Evolutionary conservation across 2,113 vertebrate species (phyloP).

Genomic region (Sylvicapra grimmia): DNA sequence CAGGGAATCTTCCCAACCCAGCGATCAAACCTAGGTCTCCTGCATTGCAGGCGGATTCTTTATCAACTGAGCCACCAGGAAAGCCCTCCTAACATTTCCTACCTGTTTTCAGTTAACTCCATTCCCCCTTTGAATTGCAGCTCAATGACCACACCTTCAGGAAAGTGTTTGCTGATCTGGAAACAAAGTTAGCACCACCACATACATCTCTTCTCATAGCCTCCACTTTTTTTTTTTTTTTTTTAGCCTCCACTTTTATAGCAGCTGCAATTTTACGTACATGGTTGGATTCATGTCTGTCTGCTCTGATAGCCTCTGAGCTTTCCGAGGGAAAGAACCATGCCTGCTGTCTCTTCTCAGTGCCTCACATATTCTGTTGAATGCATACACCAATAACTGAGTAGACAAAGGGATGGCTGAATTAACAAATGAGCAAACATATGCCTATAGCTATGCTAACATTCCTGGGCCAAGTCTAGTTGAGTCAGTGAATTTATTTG

Average conservation of each 20-base stretch:
- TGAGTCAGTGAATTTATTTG: conserved; percentile 23
- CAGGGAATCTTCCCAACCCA: not conserved
- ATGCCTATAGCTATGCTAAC: not conserved
- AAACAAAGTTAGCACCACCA: not conserved
- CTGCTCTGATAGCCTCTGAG: not conserved
- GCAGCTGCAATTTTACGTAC: not conserved
- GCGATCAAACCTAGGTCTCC: not conserved
- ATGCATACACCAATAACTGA: not conserved
- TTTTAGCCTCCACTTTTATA: not conserved
- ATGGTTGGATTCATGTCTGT: not conserved
- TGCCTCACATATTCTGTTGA: not conserved
- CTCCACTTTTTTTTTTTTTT: not conserved
- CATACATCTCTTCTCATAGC: not conserved
- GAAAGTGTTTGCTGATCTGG: not conserved
- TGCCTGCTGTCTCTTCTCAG: not conserved
- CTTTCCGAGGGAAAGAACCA: not conserved
- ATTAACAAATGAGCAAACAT: not conserved
- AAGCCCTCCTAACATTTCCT: not conserved
- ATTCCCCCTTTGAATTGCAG: not conserved
- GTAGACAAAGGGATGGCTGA: not conserved
- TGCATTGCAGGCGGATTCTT: not conserved
- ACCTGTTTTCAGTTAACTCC: not conserved
- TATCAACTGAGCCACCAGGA: not conserved
- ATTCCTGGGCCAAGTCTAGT: not conserved
- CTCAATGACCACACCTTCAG: not conserved